These are phyloP conservation scores for Danio rerio DNA, from an alignment of 2,113 vertebrate species.

Conservation along the genomic window GRCz12tu NC_133181.1:26962001-26962500, in stretches of 20 bases:
- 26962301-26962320: background rate
- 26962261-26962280: background rate
- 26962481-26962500: background rate
- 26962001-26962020: constrained; percentile 56
- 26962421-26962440: background rate
- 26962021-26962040: constrained; percentile 39
- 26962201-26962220: constrained; percentile 8
- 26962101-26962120: background rate
- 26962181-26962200: background rate
- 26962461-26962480: background rate
- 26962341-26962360: background rate
- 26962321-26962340: constrained; percentile 12
- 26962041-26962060: constrained; percentile 62
- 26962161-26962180: background rate
- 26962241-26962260: constrained; percentile 26
- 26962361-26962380: background rate
- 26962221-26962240: constrained; percentile 19
- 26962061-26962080: constrained; percentile 78
- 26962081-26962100: constrained; percentile 33
- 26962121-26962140: constrained; percentile 40
- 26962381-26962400: background rate
- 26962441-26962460: background rate
- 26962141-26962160: constrained; percentile 4
- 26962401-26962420: background rate
- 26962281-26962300: background rate